Percentiles rank a stretch among this genome's conserved stretches.
These are phyloP conservation scores for Huso huso DNA, from an alignment of 2,797 vertebrate genomes.

Conservation along the genomic window DNA sequence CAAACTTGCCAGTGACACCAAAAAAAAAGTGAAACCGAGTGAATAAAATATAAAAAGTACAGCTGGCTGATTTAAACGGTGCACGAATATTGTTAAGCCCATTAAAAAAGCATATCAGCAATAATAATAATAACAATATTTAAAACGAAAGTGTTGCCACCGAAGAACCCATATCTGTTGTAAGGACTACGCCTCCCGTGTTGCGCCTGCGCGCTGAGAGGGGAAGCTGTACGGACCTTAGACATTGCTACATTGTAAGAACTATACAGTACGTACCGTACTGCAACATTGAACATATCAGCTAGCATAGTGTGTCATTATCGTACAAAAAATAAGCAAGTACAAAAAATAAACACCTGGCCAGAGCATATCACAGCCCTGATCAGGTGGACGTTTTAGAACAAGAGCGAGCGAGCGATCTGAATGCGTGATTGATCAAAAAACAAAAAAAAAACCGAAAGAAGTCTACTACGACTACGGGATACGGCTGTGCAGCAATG, in stretches of 20 bases:
- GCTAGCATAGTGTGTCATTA: no score
- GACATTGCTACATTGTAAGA: conserved; percentile 15
- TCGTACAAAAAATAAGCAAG: no score
- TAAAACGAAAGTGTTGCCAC: neutral
- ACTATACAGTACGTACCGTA: neutral
- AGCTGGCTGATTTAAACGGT: neutral
- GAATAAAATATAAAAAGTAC: neutral
- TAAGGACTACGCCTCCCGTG: neutral
- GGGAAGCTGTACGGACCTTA: conserved; percentile 12
- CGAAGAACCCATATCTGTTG: neutral
- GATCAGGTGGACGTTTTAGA: neutral
- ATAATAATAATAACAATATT: neutral
- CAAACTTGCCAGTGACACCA: conserved; percentile 6
- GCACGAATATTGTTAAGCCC: neutral
- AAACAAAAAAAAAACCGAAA: neutral
- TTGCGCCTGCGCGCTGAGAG: conserved; percentile 8
- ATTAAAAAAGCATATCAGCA: neutral
- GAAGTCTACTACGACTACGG: neutral
- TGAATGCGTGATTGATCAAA: no score
- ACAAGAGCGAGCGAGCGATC: neutral
- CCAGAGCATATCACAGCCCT: no score
- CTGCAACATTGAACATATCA: no score
- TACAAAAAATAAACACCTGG: neutral
- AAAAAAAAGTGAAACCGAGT: neutral
- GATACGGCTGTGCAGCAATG: conserved; percentile 50